Base-by-base conservation (phyloP, 2,113 vertebrate species). In the Urocitellus parryii region DNA sequence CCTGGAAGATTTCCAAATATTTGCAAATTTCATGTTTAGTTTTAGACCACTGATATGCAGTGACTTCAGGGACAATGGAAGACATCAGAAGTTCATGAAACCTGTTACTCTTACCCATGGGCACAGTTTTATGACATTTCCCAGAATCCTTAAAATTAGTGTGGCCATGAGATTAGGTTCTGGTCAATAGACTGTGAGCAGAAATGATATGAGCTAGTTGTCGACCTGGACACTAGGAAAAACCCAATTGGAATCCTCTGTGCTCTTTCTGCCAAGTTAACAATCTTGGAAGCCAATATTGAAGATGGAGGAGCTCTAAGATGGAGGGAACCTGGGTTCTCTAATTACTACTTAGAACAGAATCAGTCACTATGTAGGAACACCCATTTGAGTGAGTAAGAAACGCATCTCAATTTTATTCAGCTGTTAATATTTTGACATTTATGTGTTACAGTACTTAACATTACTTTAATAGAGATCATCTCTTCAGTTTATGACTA, bases 401-500 rank as follows among this genome's bases (percentile, higher is more conserved):
- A 94, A 88, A 18, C 29, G 70, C 48, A 53, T 83, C 88, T 86
- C 37, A 48, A 85, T 90, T 95, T 92, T 68, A 25, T 58, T 94
- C 84, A 68, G 61, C 27, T 88, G 51, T 48, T 80, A 88, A 63
- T 53, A 73, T 95, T 90, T 88, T 89, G 34, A 22, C 93, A 32
- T 89, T 74, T 86, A 51, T 89, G 39, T 90, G n/a, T 88, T 93
- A 51, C 1, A 67, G 67, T 7, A 56, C 4, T 32, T 39, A 80
- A 13, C 65, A 45, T 67, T 80, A 58, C 34, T 65, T 81, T 88
- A 81, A 82, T 32, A 89, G 17, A 82, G 20, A 53, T 53, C 34
- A 87, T 73, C 24, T 14, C 86, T 83, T 76, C 91, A 32, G 17
- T 88, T 95, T 94, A 51, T 87, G 72, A 91, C 53, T 93, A 89